Conservation (phyloP, 2,113 vertebrate species). For the Strix aluco region DNA sequence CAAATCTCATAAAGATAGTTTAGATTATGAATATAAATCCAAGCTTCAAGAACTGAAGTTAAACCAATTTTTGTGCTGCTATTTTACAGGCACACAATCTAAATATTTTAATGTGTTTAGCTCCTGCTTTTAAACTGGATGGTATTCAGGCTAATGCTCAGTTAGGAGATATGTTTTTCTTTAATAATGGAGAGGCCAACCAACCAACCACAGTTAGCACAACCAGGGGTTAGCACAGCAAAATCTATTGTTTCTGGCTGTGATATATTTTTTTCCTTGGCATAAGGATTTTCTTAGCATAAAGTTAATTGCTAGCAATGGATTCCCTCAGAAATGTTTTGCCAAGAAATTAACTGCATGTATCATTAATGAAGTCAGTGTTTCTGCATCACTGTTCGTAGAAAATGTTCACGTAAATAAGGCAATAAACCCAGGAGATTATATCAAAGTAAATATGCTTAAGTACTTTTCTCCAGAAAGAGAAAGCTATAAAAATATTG, state of each 20-base stretch:
- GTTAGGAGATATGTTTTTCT: not conserved
- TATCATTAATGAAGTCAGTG: constrained; percentile 14
- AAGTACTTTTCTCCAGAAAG: not conserved
- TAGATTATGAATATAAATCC: not conserved
- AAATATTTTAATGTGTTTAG: not conserved
- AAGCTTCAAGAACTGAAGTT: not conserved
- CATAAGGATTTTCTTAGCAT: not conserved
- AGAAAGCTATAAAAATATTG: constrained; percentile 2
- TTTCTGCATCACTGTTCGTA: constrained; percentile 32
- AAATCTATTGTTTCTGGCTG: not conserved
- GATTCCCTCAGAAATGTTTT: not conserved
- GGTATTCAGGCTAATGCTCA: not conserved
- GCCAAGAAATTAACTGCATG: constrained; percentile 25
- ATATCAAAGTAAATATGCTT: not conserved
- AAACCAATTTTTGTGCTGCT: not conserved
- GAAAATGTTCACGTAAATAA: not conserved
- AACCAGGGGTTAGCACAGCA: not conserved
- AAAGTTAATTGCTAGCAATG: not conserved
- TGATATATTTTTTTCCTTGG: not conserved
- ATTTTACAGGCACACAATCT: not conserved
- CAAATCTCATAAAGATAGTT: not conserved
- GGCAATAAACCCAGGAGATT: constrained; percentile 6
- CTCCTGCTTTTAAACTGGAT: not conserved
- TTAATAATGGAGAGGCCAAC: not conserved
- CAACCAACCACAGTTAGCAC: not conserved